Conservation (phyloP, 1,140 invertebrate species). For the Heliconius melpomene region DNA sequence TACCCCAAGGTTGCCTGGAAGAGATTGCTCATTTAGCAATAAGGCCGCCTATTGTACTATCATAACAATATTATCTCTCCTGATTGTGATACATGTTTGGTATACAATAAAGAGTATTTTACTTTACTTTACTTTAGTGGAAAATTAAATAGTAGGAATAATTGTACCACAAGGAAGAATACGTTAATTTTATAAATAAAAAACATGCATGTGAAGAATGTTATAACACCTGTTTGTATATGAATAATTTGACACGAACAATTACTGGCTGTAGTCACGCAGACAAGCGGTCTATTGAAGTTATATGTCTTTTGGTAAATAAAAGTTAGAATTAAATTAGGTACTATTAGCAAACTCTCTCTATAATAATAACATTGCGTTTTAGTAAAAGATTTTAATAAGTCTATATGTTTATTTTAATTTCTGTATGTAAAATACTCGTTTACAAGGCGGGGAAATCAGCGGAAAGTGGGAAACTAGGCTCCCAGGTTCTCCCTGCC, state of each 20-base stretch:
- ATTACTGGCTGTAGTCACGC: background rate
- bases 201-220: slow-evolving; percentile 1
- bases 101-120: no score
- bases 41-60: no score
- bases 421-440: no score
- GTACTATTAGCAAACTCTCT: background rate
- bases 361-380: background rate
- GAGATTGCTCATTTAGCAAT: no score
- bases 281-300: slow-evolving; percentile 1
- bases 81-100: no score
- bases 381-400: background rate
- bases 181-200: background rate
- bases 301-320: background rate
- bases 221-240: background rate
- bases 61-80: no score
- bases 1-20: no score
- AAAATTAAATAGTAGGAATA: background rate
- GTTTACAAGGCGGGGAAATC: no score
- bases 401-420: background rate
- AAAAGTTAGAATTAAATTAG: background rate
- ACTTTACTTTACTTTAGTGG: no score
- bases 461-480: no score
- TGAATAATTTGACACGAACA: slow-evolving; percentile 8
- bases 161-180: background rate
- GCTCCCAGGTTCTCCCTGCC: no score